Base-by-base conservation (phyloP, 2,888 invertebrate genomes). In the Cyrtodaria siliqua region DNA sequence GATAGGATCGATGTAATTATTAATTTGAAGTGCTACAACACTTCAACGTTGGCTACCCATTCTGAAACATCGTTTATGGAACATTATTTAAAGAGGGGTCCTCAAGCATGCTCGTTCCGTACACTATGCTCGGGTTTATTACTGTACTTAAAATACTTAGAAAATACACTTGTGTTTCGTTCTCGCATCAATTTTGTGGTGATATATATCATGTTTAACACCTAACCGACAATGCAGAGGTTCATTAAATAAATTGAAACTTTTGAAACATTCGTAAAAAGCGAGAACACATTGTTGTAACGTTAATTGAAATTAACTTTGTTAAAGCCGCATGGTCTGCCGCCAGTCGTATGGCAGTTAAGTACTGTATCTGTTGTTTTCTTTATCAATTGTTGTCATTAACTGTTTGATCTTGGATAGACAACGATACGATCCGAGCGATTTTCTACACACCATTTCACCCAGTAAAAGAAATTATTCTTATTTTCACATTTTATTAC, bases 1-100 rank as follows among this genome's bases (percentile, higher is more conserved):
- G 77, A 77, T 77, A 77, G 16, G 57, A 77, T 77, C 77, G 42
- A 24, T 47, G 59, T 55, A 68, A 68, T 71, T 77, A 77, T 68
- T 72, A 77, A 72, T 72, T 76, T 71, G 33, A 47, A 77, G 77
- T 72, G 47, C 55, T 23, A 38, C 55, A 26, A 55, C 68, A 63
- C 63, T 63, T 68, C 50, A 57, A 14, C 42, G 62, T 42, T 49
- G 55, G 56, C 42, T 53, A 24, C 33, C n/a, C 38, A 47, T 60
- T 68, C 60, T 44, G 12, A 38, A 33, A 47, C 53, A 3, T 12
- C 53, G 53, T 53, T 53, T 27, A 16, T 44, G 20, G 44, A 44
- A 44, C 44, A 44, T 44, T 18, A 44, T 20, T 16, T 18, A 44
- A 20, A 18, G 44, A 44, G 44, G 8, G n/a, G 33, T 33, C 44